phyloP scores from a whole-genome alignment of 2,888 invertebrate genomes.

The Leptura quadrifasciata region DNA sequence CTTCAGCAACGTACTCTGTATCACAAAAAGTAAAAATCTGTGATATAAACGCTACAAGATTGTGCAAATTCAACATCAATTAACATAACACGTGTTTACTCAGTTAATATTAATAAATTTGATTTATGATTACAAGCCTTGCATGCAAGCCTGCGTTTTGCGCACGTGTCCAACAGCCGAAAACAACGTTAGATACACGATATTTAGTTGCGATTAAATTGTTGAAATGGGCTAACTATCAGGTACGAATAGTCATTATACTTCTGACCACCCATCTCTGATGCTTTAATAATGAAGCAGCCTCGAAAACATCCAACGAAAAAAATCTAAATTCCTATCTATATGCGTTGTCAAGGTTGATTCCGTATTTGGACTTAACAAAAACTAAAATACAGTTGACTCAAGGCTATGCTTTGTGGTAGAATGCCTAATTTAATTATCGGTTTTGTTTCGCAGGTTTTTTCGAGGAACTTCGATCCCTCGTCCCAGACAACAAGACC shows the following conservation, averaged over 20 bases:
- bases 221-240: neutral
- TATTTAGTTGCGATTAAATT: neutral
- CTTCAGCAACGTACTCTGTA: too few relatives aligned
- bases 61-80: too few relatives aligned
- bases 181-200: neutral
- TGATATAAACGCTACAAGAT: too few relatives aligned
- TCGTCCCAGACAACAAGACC: neutral
- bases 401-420: constrained; percentile 34
- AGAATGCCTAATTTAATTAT: constrained; percentile 36
- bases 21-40: too few relatives aligned
- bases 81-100: too few relatives aligned
- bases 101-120: too few relatives aligned
- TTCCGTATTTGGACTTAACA: constrained; percentile 33
- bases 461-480: neutral
- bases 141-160: neutral
- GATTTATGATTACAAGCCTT: too few relatives aligned
- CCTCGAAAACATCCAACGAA: constrained; percentile 5
- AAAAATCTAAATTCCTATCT: constrained; percentile 11
- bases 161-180: neutral
- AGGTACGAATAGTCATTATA: neutral
- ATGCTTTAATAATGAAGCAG: constrained; percentile 16
- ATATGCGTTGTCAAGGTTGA: constrained; percentile 23
- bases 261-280: constrained; percentile 9
- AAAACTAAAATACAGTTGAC: constrained; percentile 14
- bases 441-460: constrained; percentile 20